Conservation (phyloP, 2,888 invertebrate genomes). For the Onthophagus sagittarius region DNA sequence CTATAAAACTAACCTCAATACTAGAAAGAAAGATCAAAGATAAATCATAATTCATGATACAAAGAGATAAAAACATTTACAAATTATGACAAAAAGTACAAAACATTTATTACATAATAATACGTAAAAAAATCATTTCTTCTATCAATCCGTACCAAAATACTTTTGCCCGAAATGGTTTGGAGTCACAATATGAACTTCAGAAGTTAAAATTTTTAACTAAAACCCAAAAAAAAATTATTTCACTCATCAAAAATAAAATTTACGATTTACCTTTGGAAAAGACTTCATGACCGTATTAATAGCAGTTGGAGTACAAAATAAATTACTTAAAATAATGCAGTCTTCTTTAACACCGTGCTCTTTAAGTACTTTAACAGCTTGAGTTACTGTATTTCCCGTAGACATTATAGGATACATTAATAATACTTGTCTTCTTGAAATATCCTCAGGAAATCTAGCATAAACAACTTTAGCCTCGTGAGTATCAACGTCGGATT, state of each 20-base stretch:
- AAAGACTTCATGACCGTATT: slow-evolving; percentile 79
- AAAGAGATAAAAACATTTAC: slow-evolving; percentile 3
- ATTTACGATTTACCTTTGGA: slow-evolving; percentile 56
- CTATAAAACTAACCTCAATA: neutral
- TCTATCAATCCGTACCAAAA: slow-evolving; percentile 87
- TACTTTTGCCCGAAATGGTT: slow-evolving; percentile 98
- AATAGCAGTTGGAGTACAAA: slow-evolving; percentile 91
- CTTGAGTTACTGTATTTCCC: slow-evolving; percentile 92
- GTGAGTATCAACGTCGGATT: slow-evolving; percentile 93
- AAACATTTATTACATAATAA: neutral
- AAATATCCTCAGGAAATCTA: slow-evolving; percentile 94
- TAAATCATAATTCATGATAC: neutral
- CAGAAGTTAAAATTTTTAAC: slow-evolving; percentile 94
- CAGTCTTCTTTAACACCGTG: slow-evolving; percentile 92
- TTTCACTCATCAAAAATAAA: neutral
- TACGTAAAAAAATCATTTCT: slow-evolving; percentile 1
- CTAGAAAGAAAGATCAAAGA: neutral
- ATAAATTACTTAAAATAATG: slow-evolving; percentile 95
- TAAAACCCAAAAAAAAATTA: slow-evolving; percentile 44
- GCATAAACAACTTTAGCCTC: slow-evolving; percentile 97
- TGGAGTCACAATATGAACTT: slow-evolving; percentile 91
- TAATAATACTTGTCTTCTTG: slow-evolving; percentile 72
- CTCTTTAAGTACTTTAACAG: slow-evolving; percentile 89
- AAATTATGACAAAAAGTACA: neutral
- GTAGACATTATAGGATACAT: slow-evolving; percentile 99